Base-by-base conservation (phyloP, 2,797 vertebrate species). In the Micromesistius poutassou region DNA sequence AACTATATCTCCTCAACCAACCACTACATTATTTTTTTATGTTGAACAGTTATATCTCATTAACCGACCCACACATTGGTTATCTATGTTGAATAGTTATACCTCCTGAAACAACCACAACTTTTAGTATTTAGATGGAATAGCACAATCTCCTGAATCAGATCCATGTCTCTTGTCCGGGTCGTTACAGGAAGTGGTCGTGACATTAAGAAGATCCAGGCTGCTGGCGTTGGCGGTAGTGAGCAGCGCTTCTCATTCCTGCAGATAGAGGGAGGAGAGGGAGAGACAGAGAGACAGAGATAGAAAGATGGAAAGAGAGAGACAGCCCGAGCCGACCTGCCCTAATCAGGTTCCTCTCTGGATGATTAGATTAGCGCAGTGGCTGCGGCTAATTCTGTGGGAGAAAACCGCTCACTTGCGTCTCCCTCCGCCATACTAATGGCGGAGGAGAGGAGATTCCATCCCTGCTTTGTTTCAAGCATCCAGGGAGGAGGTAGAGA, bases 321-420 rank as follows among this genome's bases (percentile, higher is more conserved):
- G 42, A 79, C 66, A 76, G 83, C 55, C 55, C 62, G 82, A 81
- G 77, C 81, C 80, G 76, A 77, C 83, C 80, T 62, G 83, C 10
- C 76, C 74, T 94, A 93, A 94, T 93, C 87, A 89, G 81, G 90
- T 91, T 93, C 76, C 83, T 62, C 30, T 72, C 81, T 86, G 70
- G 70, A 82, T 90, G 88, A 93, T 93, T 89, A 14, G 75, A 93
- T 94, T 91, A 91, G 77, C 87, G 83, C 76, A 81, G 84, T 84
- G 7, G 40, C 87, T 85, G 78, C 87, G 55, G 77, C 85, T 93
- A 87, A 88, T 93, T 91, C 90, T 76, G 85, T 89, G 81, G 36
- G 86, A 91, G 84, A 92, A 83, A 85, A 85, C 90, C 82, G 30
- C 30, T 31, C 30, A 33, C 87, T 86, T 81, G 86, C 82, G 85